Evolutionary conservation across 1,140 invertebrate species (phyloP), one percentile per base, ranked within the genome.

Genomic region (Drosophila sp.): DNA sequence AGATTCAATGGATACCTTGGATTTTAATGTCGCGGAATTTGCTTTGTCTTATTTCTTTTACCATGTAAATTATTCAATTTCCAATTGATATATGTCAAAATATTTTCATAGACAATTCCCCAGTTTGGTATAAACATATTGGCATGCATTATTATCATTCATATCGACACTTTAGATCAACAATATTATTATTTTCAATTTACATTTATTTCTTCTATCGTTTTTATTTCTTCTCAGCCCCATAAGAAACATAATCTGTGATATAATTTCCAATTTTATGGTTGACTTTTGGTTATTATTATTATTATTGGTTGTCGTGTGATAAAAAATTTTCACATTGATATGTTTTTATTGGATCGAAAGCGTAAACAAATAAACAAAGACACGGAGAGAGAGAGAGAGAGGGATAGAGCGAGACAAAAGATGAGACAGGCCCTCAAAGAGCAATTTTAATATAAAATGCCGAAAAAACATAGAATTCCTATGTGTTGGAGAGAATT

Each of bases 261-360:
- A 80, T 80, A 89, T 87, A 89, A 87, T 84, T 89, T 84, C 70
- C 67, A 83, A 50, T 76, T 87, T 87, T 89, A 87, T 89, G 72
- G 72, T 54, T 57, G 67, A 74, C 65, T 74, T 50, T 50, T 47
- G 17, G 75, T 70, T 30, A 33, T 58, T 63, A 47, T 47, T 63
- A 32, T 63, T 62, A 44, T 50, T 74, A 70, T 70, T 70, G 62
- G 66, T 70, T 65, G 54, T 65, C 58, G 54, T 62, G 70, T 56
- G 41, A 86, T 73, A 86, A 72, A 61, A 86, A 86, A 79, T 83
- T 66, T 73, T 76, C 72, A 86, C 83, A 87, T 87, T 83, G 67
- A 87, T 79, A 83, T 79, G 76, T 63, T 87, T 87, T 87, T 82
- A 82, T 74, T 76, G 71, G 60, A 76, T 38, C 60, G 57, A 30